Evolutionary conservation across 2,888 invertebrate species (phyloP).

Genomic region (Druceiella hillmani): DNA sequence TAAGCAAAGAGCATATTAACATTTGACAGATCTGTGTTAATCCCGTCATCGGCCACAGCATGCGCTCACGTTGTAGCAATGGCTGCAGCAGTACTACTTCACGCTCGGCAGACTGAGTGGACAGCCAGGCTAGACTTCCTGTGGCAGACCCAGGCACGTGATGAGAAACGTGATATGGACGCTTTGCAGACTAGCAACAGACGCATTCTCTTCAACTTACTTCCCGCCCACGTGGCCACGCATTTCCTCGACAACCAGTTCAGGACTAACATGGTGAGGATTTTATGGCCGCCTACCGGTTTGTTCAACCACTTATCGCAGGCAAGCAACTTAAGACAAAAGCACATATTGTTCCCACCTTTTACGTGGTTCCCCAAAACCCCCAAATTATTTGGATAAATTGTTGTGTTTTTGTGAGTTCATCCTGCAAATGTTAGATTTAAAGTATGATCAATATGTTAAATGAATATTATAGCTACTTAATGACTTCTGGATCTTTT

Average conservation of each 20-base stretch:
- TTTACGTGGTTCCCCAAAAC: too few relatives aligned
- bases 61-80: slow-evolving; percentile 78
- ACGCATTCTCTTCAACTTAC: slow-evolving; percentile 81
- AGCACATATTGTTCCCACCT: too few relatives aligned
- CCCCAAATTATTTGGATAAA: too few relatives aligned
- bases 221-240: slow-evolving; percentile 88
- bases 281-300: too few relatives aligned
- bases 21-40: slow-evolving; percentile 34
- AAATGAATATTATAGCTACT: too few relatives aligned
- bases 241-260: slow-evolving; percentile 89
- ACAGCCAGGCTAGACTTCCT: slow-evolving; percentile 79
- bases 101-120: slow-evolving; percentile 86
- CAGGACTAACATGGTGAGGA: slow-evolving; percentile 78
- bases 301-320: too few relatives aligned
- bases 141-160: slow-evolving; percentile 81
- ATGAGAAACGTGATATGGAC: slow-evolving; percentile 90
- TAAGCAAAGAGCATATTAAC: too few relatives aligned
- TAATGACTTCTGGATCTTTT: too few relatives aligned
- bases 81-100: slow-evolving; percentile 76
- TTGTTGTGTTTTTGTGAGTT: too few relatives aligned
- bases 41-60: slow-evolving; percentile 73
- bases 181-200: slow-evolving; percentile 84
- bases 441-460: too few relatives aligned
- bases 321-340: too few relatives aligned
- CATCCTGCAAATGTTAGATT: too few relatives aligned